phyloP scores from a whole-genome alignment of 1,140 invertebrate species.

The Cheumatopsyche charites region DNA sequence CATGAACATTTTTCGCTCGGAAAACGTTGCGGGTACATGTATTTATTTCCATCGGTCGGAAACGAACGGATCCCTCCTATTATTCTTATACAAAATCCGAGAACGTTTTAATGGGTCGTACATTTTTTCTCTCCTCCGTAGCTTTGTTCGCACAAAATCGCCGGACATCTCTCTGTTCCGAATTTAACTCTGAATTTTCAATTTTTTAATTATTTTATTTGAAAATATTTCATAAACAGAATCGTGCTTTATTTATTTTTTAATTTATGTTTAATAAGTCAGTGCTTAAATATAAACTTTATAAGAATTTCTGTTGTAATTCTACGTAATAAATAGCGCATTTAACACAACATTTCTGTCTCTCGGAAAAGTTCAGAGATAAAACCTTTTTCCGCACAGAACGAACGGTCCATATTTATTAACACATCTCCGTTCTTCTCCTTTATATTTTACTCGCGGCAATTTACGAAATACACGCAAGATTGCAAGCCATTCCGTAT shows the following conservation, averaged over 20 bases:
- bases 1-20: conserved; percentile 19
- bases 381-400: neutral
- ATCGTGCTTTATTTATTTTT: too few species aligned
- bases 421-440: conserved; percentile 1
- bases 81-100: conserved; percentile 34
- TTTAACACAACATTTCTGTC: too few species aligned
- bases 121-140: conserved; percentile 24
- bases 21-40: conserved; percentile 29
- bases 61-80: conserved; percentile 31
- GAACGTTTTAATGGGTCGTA: conserved; percentile 32
- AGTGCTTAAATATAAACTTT: too few species aligned
- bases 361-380: neutral
- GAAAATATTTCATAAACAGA: too few species aligned
- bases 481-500: conserved; percentile 20
- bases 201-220: too few species aligned
- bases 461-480: conserved; percentile 21
- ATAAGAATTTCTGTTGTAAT: too few species aligned
- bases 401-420: neutral
- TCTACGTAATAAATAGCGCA: too few species aligned
- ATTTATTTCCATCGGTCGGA: conserved; percentile 26
- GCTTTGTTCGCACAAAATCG: neutral
- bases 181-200: too few species aligned
- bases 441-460: conserved; percentile 1
- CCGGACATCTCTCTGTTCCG: too few species aligned
- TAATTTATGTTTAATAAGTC: too few species aligned